Evolutionary conservation across 2,113 vertebrate genomes (phyloP).

Genomic region (Serinus canaria): DNA sequence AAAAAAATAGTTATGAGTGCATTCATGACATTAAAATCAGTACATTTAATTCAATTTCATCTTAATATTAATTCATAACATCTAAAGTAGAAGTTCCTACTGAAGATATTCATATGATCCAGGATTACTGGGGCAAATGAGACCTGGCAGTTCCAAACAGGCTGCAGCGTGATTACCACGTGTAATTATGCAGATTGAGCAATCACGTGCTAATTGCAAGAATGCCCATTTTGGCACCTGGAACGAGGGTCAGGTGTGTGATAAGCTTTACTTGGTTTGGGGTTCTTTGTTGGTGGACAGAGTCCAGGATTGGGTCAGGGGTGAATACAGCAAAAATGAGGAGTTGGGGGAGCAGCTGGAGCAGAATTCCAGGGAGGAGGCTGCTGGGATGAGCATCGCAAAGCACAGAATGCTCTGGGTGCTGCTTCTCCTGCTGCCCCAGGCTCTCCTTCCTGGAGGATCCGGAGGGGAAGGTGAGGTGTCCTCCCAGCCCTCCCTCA

Average conservation of each 20-base stretch:
- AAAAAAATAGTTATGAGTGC: conserved; percentile 60
- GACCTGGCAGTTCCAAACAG: not conserved
- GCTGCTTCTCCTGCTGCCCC: fast-evolving
- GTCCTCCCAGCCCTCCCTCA: fast-evolving
- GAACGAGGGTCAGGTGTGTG: fast-evolving
- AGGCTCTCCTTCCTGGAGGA: no score
- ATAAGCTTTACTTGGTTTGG: fast-evolving
- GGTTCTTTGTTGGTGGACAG: fast-evolving
- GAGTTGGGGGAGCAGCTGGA: fast-evolving
- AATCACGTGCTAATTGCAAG: not conserved
- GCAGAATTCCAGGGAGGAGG: not conserved
- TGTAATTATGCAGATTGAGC: not conserved
- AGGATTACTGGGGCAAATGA: not conserved
- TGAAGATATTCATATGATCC: not conserved
- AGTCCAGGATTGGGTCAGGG: fast-evolving
- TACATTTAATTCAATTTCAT: conserved; percentile 67
- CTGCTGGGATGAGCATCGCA: not conserved
- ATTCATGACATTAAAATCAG: conserved; percentile 65
- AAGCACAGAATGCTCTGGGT: fast-evolving
- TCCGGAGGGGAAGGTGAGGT: no score
- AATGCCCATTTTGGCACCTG: not conserved
- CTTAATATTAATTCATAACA: conserved; percentile 55
- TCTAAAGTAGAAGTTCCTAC: conserved; percentile 41
- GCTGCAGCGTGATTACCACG: not conserved
- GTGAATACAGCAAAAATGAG: fast-evolving